Evolutionary conservation across 23 tunicate species (phyloP).

Genomic region (Phallusia fumigata): DNA sequence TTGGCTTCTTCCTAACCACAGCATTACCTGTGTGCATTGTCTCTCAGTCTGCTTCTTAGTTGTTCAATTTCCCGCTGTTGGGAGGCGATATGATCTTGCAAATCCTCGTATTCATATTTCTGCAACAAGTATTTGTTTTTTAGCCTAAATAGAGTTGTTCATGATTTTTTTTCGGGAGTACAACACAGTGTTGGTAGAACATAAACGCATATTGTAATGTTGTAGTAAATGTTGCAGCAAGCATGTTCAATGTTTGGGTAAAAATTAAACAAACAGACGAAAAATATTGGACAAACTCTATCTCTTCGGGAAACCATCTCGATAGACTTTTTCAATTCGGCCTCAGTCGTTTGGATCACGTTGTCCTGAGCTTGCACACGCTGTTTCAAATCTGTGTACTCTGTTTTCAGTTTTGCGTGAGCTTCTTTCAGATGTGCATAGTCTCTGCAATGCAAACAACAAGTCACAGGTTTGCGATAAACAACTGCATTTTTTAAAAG

Average conservation of each 20-base stretch:
- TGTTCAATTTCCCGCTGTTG: constrained; percentile 64
- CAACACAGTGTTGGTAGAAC: too few species aligned
- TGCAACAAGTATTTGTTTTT: too few species aligned
- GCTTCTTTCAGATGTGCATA: constrained; percentile 16
- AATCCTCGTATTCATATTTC: constrained; percentile 25
- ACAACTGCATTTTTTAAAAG: background rate
- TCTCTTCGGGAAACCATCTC: constrained; percentile 54
- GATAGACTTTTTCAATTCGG: constrained; percentile 49
- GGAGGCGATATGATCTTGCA: constrained; percentile 52
- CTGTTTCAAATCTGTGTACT: constrained; percentile 24
- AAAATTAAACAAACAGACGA: too few species aligned
- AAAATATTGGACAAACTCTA: background rate
- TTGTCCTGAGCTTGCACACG: constrained; percentile 33
- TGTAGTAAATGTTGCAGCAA: too few species aligned
- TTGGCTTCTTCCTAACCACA: background rate
- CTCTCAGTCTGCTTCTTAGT: constrained; percentile 41
- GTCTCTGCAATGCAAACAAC: too few species aligned
- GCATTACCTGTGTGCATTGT: constrained; percentile 25
- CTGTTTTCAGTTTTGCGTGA: constrained; percentile 29
- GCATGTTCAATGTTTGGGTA: too few species aligned
- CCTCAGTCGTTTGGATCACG: constrained; percentile 28
- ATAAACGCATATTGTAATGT: too few species aligned
- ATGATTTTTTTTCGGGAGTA: too few species aligned
- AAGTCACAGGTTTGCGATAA: background rate
- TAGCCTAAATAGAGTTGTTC: too few species aligned